Evolutionary conservation across 2,888 invertebrate genomes (phyloP).

Genomic region (Parascotia fuliginaria): DNA sequence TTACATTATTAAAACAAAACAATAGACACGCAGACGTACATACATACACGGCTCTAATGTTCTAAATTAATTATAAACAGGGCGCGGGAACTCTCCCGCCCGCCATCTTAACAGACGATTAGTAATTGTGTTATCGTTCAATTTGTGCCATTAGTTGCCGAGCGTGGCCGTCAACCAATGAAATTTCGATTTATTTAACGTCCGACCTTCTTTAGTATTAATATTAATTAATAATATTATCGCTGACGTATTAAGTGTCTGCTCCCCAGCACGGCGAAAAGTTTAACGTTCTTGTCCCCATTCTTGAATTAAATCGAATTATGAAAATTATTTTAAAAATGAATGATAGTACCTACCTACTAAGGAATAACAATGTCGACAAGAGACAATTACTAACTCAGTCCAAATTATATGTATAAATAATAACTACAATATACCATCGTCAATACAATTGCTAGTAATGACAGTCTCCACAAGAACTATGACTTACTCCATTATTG

Average conservation of each 20-base stretch:
- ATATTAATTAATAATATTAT: constrained; percentile 41
- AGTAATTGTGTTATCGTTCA: constrained; percentile 56
- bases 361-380: background rate
- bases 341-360: background rate
- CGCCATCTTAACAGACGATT: constrained; percentile 47
- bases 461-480: background rate
- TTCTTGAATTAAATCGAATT: background rate
- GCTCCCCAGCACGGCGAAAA: background rate
- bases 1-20: constrained; percentile 55
- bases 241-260: constrained; percentile 14
- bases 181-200: constrained; percentile 46
- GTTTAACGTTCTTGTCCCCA: background rate
- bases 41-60: constrained; percentile 42
- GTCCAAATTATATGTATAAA: background rate
- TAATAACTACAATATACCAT: background rate
- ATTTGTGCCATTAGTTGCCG: constrained; percentile 46
- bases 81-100: constrained; percentile 37
- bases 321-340: background rate
- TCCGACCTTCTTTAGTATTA: constrained; percentile 39
- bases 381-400: background rate
- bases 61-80: constrained; percentile 57
- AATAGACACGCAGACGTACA: constrained; percentile 42
- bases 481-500: too few species aligned
- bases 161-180: constrained; percentile 31
- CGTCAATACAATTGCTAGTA: background rate